phyloP scores from a whole-genome alignment of 1,140 invertebrate genomes.

The Aphelenchoides fujianensis region DNA sequence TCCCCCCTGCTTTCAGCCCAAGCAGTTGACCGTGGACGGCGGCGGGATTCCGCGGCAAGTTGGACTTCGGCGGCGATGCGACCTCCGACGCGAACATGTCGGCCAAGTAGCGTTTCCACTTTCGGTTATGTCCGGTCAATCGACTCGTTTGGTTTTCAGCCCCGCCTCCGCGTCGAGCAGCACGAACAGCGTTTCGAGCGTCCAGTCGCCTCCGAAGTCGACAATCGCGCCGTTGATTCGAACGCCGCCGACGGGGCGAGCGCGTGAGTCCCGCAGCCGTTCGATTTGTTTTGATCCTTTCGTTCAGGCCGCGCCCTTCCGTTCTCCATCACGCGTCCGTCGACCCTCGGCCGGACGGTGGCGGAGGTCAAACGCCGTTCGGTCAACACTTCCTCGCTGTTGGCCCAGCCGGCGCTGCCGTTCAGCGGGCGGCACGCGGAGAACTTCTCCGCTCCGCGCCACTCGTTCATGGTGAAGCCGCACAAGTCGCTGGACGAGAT shows the following conservation, averaged over 20 bases:
- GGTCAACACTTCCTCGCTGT: conserved; percentile 30
- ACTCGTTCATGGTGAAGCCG: conserved; percentile 30
- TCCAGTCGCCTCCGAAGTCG: not conserved
- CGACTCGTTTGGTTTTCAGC: too few species aligned
- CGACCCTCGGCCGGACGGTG: not conserved
- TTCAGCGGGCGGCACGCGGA: conserved; percentile 17
- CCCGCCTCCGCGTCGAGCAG: too few species aligned
- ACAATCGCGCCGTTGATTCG: not conserved
- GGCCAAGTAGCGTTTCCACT: too few species aligned
- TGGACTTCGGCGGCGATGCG: too few species aligned
- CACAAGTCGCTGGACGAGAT: conserved; percentile 49
- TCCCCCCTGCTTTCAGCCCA: too few species aligned
- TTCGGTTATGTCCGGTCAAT: too few species aligned
- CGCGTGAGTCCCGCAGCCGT: not conserved
- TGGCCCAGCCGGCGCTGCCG: conserved; percentile 28
- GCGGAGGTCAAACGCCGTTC: conserved; percentile 5
- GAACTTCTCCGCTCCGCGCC: not conserved
- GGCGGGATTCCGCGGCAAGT: too few species aligned
- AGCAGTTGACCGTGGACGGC: too few species aligned
- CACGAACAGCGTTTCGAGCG: too few species aligned
- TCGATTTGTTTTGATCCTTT: too few species aligned
- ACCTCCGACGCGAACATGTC: too few species aligned
- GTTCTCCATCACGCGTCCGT: not conserved
- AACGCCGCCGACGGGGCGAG: not conserved
- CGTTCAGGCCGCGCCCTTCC: not conserved